Base-by-base conservation (phyloP, 2,113 vertebrate species). In the Tetrax tetrax region DNA sequence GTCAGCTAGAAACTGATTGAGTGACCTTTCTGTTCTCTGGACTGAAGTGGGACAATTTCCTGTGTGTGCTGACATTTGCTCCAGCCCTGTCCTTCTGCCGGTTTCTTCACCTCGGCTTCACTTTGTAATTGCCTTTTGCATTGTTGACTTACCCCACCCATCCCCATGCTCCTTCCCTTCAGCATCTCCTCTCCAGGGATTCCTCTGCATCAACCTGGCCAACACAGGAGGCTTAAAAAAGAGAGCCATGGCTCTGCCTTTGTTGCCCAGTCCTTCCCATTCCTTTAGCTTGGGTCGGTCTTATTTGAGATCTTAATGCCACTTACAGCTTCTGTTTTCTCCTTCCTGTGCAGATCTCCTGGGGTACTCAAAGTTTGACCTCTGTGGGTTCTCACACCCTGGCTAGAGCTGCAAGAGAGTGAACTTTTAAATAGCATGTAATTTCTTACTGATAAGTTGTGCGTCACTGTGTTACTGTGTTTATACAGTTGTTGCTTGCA, bases 21-120 rank as follows among this genome's bases (percentile, higher is more conserved):
- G 45, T 84, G 89, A 94, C 87, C 87, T 94, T 94, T 92, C 77
- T 70, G 43, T 15, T 59, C 68, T 90, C 83, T 96, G 90, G 82
- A 83, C 54, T 59, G 72, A 68, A 93, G 61, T 22, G 21, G 57
- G 65, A 85, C 48, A 10, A 27, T 93, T 94, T 96, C 94, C 93
- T 84, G 56, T 19, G 10, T 17, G 25, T 74, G 64, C 56, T 93
- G 83, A 83, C 71, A 59, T 90, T 93, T 89, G n/a, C 59, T 81
- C 64, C 45, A 83, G 71, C 89, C 72, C 64, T 51, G 43, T 96
- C 50, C 63, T 82, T 38, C 69, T 83, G 82, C 66, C 0, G 24
- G 61, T 89, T 95, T 91, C 75, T 89, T 83, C 60, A 69, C 80
- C 66, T 86, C 95, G 8, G 33, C 66, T 91, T 86, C 47, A 29